Evolutionary conservation across 2,888 invertebrate genomes (phyloP), one percentile per base, ranked within the genome.

Genomic region (Tribolium freemani): DNA sequence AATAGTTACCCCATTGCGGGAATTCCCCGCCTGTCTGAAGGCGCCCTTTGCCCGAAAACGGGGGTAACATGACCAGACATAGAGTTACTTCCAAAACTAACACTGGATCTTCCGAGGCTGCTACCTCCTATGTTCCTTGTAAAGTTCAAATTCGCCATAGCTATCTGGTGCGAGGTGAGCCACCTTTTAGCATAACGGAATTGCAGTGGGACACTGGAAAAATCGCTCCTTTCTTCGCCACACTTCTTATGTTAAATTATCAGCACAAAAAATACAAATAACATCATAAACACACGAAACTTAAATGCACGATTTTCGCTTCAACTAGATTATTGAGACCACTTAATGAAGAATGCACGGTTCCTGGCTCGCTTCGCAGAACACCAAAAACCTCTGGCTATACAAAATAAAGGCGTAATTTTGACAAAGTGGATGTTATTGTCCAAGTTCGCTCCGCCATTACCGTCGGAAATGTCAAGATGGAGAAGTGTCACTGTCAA

Each of bases 141-240:
- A 89, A 95, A 94, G 90, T 95, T 95, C 92, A 95, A 91, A 91
- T 95, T 95, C 90, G 95, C 95, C 95, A 96, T 95, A 92, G 93
- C 94, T 94, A 86, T 85, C 86, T 86, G 76, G 75, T 81, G 76
- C 79, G 76, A 74, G 69, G 75, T 70, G 77, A 77, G 77, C 78
- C 80, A 83, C 82, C 80, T 78, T 80, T 83, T 82, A 82, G 83
- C 86, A 86, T 86, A 84, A 86, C 86, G 83, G 80, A 60, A 44
- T 44, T 26, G 46, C 46, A 13, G 38, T 56, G 2, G 44, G 44
- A 60, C 69, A 53, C 51, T 69, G 48, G 38, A 60, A 60, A 69
- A 60, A 57, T 67, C 67, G 67, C 67, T 30, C 30, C 20, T 74
- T 76, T 75, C 75, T 75, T 72, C 75, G 66, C 75, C 67, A 77